A percentile compares a stretch with the other conserved stretches of the same genome.
Evolutionary conservation across 2,797 vertebrate genomes (phyloP).

Genomic region (Semaprochilodus insignis): DNA sequence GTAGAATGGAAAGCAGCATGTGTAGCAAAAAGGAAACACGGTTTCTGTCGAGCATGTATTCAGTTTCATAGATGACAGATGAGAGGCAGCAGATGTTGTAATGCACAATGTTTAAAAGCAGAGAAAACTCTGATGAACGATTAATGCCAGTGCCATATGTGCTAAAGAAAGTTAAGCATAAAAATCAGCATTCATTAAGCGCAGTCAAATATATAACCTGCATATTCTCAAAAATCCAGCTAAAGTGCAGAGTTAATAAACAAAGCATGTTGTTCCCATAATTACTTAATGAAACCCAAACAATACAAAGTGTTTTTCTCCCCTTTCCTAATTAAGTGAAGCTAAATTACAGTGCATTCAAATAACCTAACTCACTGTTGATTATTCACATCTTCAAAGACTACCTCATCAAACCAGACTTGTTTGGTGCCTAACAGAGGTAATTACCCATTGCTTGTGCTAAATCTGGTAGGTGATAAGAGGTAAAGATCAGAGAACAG

Average conservation of each 20-base stretch:
- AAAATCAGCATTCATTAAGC: neutral
- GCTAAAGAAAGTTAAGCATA: neutral
- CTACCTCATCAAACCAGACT: slow-evolving; percentile 48
- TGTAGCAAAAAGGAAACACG: neutral
- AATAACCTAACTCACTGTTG: slow-evolving; percentile 41
- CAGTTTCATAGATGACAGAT: neutral
- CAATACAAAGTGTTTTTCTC: slow-evolving; percentile 37
- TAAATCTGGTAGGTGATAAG: slow-evolving; percentile 25
- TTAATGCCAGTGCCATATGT: neutral
- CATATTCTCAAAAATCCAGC: slow-evolving; percentile 2
- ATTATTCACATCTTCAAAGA: slow-evolving; percentile 58
- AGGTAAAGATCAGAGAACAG: neutral
- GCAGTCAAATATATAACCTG: neutral
- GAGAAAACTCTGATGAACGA: neutral
- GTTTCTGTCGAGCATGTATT: neutral
- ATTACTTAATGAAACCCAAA: slow-evolving; percentile 51
- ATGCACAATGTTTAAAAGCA: neutral
- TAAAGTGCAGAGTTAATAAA: slow-evolving; percentile 32
- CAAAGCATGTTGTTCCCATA: slow-evolving; percentile 23
- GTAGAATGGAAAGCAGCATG: neutral
- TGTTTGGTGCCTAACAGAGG: slow-evolving; percentile 24
- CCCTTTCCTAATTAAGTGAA: slow-evolving; percentile 47
- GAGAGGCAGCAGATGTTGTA: slow-evolving; percentile 7
- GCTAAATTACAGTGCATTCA: slow-evolving; percentile 52
- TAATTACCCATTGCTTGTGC: slow-evolving; percentile 48